phyloP scores from a whole-genome alignment of 2,113 vertebrate species.

The Camelus bactrianus region DNA sequence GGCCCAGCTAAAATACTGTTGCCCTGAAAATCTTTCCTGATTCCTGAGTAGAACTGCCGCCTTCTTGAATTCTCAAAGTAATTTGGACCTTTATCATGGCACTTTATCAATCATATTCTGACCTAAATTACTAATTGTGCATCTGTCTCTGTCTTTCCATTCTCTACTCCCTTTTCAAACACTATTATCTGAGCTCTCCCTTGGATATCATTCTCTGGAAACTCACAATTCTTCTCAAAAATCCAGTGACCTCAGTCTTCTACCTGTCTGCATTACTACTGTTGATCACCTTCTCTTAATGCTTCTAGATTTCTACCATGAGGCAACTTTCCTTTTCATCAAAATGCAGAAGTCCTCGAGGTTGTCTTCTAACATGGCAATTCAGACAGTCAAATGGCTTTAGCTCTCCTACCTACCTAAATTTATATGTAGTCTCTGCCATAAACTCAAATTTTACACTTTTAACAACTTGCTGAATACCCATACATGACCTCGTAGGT shows the following conservation, averaged over 20 bases:
- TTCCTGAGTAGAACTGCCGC: background rate
- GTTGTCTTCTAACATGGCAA: background rate
- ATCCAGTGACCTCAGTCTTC: background rate
- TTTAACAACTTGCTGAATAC: background rate
- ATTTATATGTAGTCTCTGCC: background rate
- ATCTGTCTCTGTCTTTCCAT: background rate
- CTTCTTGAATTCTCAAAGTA: background rate
- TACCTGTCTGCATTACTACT: background rate
- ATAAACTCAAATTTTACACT: background rate
- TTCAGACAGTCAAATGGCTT: background rate
- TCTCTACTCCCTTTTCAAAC: background rate
- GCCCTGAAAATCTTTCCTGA: conserved; percentile 9
- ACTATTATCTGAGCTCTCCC: background rate
- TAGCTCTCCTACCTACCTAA: background rate
- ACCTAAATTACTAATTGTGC: background rate
- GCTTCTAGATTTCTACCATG: background rate
- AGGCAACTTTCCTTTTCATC: background rate
- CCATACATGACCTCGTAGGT: background rate
- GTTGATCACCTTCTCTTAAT: background rate
- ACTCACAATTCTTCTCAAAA: background rate
- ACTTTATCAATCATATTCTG: conserved; percentile 20
- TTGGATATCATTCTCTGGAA: conserved; percentile 3
- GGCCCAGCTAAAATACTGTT: background rate
- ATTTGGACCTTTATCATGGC: background rate
- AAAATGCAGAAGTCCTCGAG: background rate